Evolutionary conservation across 2,113 vertebrate species (phyloP).

Genomic region (Psittacara wagleri): DNA sequence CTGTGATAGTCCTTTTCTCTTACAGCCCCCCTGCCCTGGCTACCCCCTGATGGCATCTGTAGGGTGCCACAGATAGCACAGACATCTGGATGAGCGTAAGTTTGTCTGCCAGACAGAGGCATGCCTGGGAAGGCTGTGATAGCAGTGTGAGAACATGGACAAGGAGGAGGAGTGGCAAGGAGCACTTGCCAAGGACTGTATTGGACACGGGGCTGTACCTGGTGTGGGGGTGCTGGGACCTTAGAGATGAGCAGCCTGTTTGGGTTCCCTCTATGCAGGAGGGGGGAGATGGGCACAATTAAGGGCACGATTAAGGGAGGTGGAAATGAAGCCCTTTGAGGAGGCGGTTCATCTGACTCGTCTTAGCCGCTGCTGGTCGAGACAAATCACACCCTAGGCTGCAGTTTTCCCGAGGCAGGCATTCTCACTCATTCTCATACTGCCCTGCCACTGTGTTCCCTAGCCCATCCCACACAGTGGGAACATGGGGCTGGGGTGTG

Average conservation of each 20-base stretch:
- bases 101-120: neutral
- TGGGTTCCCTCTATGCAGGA: neutral
- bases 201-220: accelerated
- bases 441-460: accelerated
- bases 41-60: neutral
- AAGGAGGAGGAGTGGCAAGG: accelerated
- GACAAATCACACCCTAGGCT: accelerated
- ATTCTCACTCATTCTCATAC: neutral
- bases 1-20: neutral
- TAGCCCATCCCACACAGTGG: neutral
- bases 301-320: neutral
- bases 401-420: neutral
- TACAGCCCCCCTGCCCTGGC: neutral
- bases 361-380: neutral
- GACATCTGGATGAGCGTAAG: neutral
- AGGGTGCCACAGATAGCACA: accelerated
- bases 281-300: accelerated
- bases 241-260: neutral
- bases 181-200: neutral
- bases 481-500: accelerated
- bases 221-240: neutral
- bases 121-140: neutral
- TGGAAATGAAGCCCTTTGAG: neutral
- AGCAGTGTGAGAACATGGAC: neutral
- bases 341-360: accelerated